Conservation (phyloP, 2,888 invertebrate genomes). For the Eustalomyia histrio region DNA sequence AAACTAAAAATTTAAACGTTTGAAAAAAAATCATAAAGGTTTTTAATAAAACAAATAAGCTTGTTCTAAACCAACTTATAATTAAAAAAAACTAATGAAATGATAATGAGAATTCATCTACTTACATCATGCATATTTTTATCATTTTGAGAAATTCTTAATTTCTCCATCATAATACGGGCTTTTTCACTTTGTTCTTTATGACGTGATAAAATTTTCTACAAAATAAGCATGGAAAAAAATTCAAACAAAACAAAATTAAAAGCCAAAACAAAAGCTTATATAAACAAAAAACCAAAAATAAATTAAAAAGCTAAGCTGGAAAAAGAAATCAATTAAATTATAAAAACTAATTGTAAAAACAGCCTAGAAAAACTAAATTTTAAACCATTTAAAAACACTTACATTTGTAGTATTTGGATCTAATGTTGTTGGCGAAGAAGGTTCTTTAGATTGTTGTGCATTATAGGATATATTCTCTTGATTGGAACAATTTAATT, state of each 20-base stretch:
- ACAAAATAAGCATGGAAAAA: constrained; percentile 71
- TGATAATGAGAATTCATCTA: constrained; percentile 66
- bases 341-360: constrained; percentile 1
- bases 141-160: constrained; percentile 74
- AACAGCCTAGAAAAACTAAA: constrained; percentile 3
- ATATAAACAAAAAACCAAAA: background rate
- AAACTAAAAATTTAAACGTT: no score
- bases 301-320: constrained; percentile 37
- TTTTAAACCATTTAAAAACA: constrained; percentile 66
- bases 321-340: constrained; percentile 32
- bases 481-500: constrained; percentile 66
- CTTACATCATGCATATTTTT: constrained; percentile 77
- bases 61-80: constrained; percentile 12
- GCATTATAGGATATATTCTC: constrained; percentile 62
- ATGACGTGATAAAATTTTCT: constrained; percentile 80
- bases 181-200: constrained; percentile 80
- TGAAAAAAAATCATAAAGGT: no score
- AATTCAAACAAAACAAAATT: constrained; percentile 62
- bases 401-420: constrained; percentile 81
- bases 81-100: constrained; percentile 29
- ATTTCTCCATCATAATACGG: constrained; percentile 79
- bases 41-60: no score
- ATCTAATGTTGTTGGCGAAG: constrained; percentile 77
- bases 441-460: constrained; percentile 67
- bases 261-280: constrained; percentile 54